A percentile compares a stretch with the other conserved stretches of the same genome.
phyloP scores from a whole-genome alignment of 2,113 vertebrate species.

The Paedocypris sp. region DNA sequence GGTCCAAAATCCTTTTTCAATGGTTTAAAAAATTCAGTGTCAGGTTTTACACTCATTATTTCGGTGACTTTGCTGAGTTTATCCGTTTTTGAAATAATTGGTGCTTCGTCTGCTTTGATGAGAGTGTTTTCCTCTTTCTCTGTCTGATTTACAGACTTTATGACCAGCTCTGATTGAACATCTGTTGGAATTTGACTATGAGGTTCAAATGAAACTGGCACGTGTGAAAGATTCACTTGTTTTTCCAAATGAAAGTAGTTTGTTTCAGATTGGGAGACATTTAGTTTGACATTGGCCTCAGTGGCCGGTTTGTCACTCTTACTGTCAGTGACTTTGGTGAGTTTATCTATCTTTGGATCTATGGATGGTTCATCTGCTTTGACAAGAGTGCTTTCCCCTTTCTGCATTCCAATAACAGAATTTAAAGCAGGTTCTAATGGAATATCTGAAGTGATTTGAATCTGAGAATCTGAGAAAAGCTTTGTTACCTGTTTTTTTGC shows the following conservation, averaged over 20 bases:
- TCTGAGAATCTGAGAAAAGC: not conserved
- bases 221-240: constrained; percentile 11
- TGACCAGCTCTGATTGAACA: not conserved
- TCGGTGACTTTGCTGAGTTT: too few relatives aligned
- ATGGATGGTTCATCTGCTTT: not conserved
- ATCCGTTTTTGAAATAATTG: too few relatives aligned
- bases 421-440: not conserved
- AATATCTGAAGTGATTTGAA: not conserved
- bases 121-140: too few relatives aligned
- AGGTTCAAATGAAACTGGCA: not conserved
- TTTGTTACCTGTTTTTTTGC: not conserved
- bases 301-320: not conserved
- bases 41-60: too few relatives aligned
- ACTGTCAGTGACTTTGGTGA: not conserved
- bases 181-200: not conserved
- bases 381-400: not conserved
- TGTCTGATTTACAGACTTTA: too few relatives aligned
- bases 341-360: not conserved
- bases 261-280: constrained; percentile 6
- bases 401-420: not conserved
- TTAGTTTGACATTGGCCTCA: constrained; percentile 16
- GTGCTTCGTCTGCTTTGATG: too few relatives aligned
- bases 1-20: too few relatives aligned
- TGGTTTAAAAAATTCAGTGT: too few relatives aligned
- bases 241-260: constrained; percentile 29